A percentile compares a stretch with the other conserved stretches of the same genome.
Evolutionary conservation across 2,888 invertebrate species (phyloP).

Genomic region (Trissoscelio sp.): DNA sequence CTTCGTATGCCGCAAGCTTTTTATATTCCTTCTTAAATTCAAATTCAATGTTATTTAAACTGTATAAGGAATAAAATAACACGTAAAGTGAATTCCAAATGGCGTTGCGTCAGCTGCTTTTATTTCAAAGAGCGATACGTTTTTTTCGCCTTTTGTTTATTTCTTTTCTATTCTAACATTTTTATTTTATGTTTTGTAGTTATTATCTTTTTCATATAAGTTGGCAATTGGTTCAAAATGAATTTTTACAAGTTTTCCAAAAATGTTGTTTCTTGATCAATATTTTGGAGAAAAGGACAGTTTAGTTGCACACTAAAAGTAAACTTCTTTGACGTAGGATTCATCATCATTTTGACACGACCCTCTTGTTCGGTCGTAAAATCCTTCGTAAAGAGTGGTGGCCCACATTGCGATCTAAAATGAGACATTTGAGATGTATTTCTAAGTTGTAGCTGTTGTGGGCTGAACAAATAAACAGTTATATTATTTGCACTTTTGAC

Average conservation of each 20-base stretch:
- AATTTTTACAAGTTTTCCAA: too few species aligned
- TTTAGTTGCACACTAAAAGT: conserved; percentile 24
- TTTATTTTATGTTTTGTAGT: background rate
- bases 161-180: background rate
- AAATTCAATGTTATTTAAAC: conserved; percentile 1
- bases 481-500: conserved; percentile 12
- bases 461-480: conserved; percentile 30
- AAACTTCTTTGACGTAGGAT: conserved; percentile 54
- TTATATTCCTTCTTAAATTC: conserved; percentile 4
- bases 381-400: conserved; percentile 70
- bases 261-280: too few species aligned
- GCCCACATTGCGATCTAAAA: conserved; percentile 80
- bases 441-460: conserved; percentile 41
- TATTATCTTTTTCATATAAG: too few species aligned
- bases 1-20: conserved; percentile 4
- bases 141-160: background rate
- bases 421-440: conserved; percentile 74
- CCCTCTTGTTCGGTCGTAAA: conserved; percentile 63
- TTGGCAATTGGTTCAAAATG: too few species aligned
- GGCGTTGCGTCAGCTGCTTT: conserved; percentile 13
- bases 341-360: conserved; percentile 58
- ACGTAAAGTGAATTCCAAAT: conserved; percentile 2
- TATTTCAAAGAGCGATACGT: background rate
- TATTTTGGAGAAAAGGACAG: conserved; percentile 6
- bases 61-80: background rate